Percentiles rank a stretch among this genome's conserved stretches.
These are phyloP conservation scores for Prosapia bicincta DNA, from an alignment of 2,888 invertebrate genomes.

Conservation along the genomic window DNA sequence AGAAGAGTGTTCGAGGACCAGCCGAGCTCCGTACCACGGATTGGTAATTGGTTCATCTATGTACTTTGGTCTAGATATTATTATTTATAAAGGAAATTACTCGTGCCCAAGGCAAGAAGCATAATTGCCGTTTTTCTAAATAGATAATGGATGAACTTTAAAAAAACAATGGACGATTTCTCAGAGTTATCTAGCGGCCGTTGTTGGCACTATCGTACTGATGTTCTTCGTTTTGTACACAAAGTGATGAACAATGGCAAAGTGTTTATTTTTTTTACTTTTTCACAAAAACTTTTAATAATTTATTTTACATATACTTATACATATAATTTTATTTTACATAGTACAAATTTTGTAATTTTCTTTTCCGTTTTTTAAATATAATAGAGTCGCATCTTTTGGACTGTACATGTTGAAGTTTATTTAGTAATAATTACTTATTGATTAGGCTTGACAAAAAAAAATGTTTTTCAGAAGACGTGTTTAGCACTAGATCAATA, in stretches of 20 bases:
- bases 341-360: no score
- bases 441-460: no score
- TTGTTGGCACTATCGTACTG: neutral
- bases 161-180: neutral
- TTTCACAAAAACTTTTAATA: no score
- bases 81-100: neutral
- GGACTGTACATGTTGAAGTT: no score
- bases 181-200: neutral
- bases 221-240: neutral
- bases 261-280: no score
- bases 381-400: no score
- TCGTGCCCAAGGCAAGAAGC: neutral
- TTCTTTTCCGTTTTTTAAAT: no score
- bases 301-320: no score
- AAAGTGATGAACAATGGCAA: neutral
- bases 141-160: neutral
- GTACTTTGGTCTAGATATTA: neutral
- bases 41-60: neutral
- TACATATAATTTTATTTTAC: no score
- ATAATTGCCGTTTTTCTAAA: neutral
- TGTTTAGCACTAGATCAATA: no score
- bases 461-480: no score
- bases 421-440: no score
- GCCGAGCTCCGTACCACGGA: neutral
- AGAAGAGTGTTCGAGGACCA: neutral